These are phyloP conservation scores for Calidris pugnax DNA, from an alignment of 2,113 vertebrate genomes.

Conservation along the genomic window DNA sequence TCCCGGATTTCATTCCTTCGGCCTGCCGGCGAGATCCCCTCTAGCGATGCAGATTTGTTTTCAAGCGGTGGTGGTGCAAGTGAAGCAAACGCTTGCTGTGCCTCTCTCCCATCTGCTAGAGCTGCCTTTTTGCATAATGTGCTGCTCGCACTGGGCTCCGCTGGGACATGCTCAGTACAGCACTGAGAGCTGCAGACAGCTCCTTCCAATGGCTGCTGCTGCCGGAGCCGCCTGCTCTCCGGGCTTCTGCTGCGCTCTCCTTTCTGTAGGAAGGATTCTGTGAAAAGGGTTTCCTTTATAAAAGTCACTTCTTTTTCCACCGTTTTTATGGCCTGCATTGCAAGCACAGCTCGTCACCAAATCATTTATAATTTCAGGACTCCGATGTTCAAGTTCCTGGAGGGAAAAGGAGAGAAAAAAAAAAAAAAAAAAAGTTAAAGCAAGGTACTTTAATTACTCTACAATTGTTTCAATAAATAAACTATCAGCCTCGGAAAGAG, in stretches of 20 bases:
- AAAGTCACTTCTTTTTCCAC: conserved; percentile 78
- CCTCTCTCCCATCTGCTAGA: conserved; percentile 77
- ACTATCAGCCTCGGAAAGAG: background rate
- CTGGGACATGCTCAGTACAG: conserved; percentile 80
- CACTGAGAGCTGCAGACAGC: conserved; percentile 68
- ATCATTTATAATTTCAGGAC: background rate
- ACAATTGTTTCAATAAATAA: background rate
- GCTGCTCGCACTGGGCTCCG: conserved; percentile 77
- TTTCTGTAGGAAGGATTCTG: conserved; percentile 75
- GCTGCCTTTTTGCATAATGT: conserved; percentile 80
- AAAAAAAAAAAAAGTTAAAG: background rate
- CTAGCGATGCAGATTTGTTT: conserved; percentile 67
- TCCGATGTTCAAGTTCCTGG: background rate
- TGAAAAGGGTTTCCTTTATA: conserved; percentile 76
- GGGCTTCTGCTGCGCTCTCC: conserved; percentile 46
- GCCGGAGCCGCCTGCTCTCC: conserved; percentile 12
- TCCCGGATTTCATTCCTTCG: conserved; percentile 17
- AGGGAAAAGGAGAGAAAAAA: background rate
- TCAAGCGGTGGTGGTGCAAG: conserved; percentile 75
- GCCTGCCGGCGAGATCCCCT: conserved; percentile 46
- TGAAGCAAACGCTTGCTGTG: conserved; percentile 70
- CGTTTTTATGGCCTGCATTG: conserved; percentile 76
- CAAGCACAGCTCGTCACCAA: background rate
- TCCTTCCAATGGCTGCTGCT: conserved; percentile 76
- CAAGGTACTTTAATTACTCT: background rate